Conservation (phyloP, 1,140 invertebrate genomes). For the Oscheius sp. region DNA sequence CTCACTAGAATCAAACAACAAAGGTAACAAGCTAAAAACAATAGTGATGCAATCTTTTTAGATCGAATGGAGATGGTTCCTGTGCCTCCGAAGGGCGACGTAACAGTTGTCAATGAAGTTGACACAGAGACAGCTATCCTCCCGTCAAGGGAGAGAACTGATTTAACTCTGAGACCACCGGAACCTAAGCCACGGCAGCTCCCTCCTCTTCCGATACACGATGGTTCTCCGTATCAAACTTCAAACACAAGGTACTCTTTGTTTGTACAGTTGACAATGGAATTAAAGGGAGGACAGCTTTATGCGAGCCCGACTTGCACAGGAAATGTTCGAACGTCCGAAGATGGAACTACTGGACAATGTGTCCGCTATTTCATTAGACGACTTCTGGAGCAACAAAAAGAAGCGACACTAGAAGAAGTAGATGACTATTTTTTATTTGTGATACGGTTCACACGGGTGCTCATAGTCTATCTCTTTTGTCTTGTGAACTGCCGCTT, state of each 20-base stretch:
- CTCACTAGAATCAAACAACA: too few relatives aligned
- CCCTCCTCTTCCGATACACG: conserved; percentile 6
- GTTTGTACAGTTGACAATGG: background rate
- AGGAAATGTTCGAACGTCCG: conserved; percentile 29
- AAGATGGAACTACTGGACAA: conserved; percentile 29
- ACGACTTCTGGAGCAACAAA: conserved; percentile 33
- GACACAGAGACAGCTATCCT: conserved; percentile 15
- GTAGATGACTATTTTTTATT: background rate
- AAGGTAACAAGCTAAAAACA: too few relatives aligned
- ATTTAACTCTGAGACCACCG: background rate
- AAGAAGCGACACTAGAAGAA: background rate
- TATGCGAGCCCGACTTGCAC: background rate
- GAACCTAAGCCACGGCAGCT: conserved; percentile 10
- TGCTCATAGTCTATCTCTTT: background rate
- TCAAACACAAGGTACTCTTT: background rate
- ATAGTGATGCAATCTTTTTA: too few relatives aligned
- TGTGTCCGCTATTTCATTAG: conserved; percentile 32
- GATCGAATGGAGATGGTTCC: too few relatives aligned
- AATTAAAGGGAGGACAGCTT: conserved; percentile 21
- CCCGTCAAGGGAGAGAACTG: background rate
- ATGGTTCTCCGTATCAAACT: background rate
- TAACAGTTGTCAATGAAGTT: background rate
- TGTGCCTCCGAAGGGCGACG: too few relatives aligned
- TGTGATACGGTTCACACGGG: background rate
- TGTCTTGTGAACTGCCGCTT: conserved; percentile 2